A percentile compares a stretch with the other conserved stretches of the same genome.
phyloP scores from a whole-genome alignment of 2,113 vertebrate species.

The Ifrita kowaldi region DNA sequence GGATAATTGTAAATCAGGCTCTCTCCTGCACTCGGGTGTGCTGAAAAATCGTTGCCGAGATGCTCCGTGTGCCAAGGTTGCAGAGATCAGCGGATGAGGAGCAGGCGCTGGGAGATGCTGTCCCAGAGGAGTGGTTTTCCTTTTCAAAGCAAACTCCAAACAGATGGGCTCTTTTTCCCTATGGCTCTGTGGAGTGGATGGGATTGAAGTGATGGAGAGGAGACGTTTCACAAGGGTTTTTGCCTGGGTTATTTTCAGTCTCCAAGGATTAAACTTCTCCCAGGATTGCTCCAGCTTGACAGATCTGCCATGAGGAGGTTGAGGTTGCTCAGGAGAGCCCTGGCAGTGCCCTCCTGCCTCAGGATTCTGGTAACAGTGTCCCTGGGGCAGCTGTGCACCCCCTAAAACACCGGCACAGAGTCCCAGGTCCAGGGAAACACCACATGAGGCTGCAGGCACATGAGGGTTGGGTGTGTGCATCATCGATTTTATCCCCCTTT shows the following conservation, averaged over 20 bases:
- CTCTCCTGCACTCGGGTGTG: slow-evolving; percentile 15
- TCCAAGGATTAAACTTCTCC: background rate
- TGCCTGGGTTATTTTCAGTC: background rate
- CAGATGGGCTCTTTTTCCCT: slow-evolving; percentile 46
- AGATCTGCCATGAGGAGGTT: fast-evolving
- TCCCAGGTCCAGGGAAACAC: background rate
- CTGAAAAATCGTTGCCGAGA: slow-evolving; percentile 17
- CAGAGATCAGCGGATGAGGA: slow-evolving; percentile 26
- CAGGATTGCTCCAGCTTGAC: background rate
- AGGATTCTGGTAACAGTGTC: background rate
- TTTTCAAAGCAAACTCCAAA: slow-evolving; percentile 66
- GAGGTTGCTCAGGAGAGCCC: background rate
- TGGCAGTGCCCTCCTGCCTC: background rate
- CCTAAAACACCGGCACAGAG: background rate
- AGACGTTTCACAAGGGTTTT: background rate
- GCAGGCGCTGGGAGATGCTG: slow-evolving; percentile 31
- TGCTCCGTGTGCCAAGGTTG: slow-evolving; percentile 8
- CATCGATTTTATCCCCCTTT: background rate
- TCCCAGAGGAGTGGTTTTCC: slow-evolving; percentile 13
- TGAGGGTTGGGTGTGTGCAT: background rate
- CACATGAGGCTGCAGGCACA: background rate
- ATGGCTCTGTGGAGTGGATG: background rate
- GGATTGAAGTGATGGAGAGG: background rate
- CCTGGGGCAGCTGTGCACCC: fast-evolving
- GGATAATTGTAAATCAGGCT: slow-evolving; percentile 54